Base-by-base conservation (phyloP, 2,113 vertebrate genomes). In the Chroicocephalus ridibundus region DNA sequence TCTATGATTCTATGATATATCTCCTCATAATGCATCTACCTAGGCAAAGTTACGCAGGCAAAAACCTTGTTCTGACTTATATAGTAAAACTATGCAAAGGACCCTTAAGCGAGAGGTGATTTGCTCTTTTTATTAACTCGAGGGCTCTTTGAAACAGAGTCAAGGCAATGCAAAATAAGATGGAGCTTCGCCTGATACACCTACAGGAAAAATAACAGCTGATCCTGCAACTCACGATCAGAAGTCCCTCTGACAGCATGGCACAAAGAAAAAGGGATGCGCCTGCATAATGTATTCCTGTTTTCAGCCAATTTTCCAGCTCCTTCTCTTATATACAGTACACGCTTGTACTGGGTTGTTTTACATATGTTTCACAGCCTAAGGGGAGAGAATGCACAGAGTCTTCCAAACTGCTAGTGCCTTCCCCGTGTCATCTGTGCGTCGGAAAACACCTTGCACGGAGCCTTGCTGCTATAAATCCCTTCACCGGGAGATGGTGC, bases 401-500 rank as follows among this genome's bases (percentile, higher is more conserved):
- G 16, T 32, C n/a, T 72, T 42, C 27, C 60, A 38, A 34, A 14
- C 29, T 17, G 26, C 24, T 25, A 0, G 29, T 10, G 51, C n/a
- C 17, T 64, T 51, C 40, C 72, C 6, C 40, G 2, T 36, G 47
- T 27, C 36, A 5, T 4, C 42, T 20, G 44, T 6, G 26, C 40
- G 0, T 20, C 1, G 9, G 25, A 5, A 46, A 49, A 15, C 49
- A 6, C 20, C 47, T 47, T 4, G 0, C 6, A 0, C 0, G 18
- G 31, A 55, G 69, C 3, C 13, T 69, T 34, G 34, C 21, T 86
- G 93, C 89, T 60, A 55, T 84, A 38, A 90, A 80, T 40, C 40
- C 34, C 19, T 61, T 72, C 14, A 24, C 96, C 97, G 69, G 93
- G 71, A 97, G 97, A 91, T 97, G 96, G 97, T 84, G 96, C 94